Percentiles rank a stretch among this genome's conserved stretches.
These are phyloP conservation scores for Nannoperca australis DNA, from an alignment of 2,797 vertebrate genomes.

Conservation along the genomic window DNA sequence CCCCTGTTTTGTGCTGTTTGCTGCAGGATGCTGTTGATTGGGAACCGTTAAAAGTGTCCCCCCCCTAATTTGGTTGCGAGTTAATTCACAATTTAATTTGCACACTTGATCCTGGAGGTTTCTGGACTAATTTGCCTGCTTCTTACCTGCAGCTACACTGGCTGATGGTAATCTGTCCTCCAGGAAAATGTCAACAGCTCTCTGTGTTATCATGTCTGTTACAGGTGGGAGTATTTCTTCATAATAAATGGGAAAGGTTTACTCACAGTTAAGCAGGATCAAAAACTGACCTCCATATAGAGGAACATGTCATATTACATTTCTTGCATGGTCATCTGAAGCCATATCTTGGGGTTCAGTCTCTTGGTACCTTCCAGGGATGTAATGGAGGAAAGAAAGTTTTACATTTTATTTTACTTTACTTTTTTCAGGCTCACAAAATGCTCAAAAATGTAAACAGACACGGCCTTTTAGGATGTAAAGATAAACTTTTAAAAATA, in stretches of 20 bases:
- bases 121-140: conserved; percentile 54
- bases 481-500: neutral
- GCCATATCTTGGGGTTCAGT: neutral
- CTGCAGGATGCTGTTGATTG: too few species aligned
- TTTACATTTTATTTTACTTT: neutral
- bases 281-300: neutral
- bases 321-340: neutral
- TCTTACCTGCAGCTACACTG: conserved; percentile 42
- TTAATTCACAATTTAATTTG: conserved; percentile 39
- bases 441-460: neutral
- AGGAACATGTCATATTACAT: neutral
- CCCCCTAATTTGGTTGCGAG: neutral
- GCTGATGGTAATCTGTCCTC: conserved; percentile 44
- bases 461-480: neutral
- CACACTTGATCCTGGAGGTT: conserved; percentile 23
- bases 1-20: too few species aligned
- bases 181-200: conserved; percentile 40
- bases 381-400: neutral
- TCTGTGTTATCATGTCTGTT: conserved; percentile 3
- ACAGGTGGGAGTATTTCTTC: conserved; percentile 5
- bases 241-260: neutral
- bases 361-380: neutral
- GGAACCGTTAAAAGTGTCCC: too few species aligned
- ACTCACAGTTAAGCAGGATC: neutral
- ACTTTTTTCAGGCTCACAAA: neutral